These are phyloP conservation scores for Cantharis flavilabris DNA, from an alignment of 2,888 invertebrate species.

Conservation along the genomic window DNA sequence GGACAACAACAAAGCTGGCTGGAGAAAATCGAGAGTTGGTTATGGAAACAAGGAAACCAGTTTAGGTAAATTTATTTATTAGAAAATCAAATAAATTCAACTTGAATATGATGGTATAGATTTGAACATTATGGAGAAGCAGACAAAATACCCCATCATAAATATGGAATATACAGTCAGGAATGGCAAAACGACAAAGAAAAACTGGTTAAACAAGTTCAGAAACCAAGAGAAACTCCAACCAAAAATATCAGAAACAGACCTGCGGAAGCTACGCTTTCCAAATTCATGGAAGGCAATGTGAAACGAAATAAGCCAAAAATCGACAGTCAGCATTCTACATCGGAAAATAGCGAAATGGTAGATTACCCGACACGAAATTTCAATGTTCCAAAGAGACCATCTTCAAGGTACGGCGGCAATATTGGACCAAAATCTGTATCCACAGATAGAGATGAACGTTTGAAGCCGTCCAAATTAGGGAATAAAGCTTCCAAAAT, in stretches of 20 bases:
- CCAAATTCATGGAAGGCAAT: background rate
- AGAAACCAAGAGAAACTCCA: background rate
- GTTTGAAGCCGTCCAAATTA: background rate
- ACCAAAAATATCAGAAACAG: background rate
- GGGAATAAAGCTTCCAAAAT: background rate
- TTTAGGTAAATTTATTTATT: constrained; percentile 56
- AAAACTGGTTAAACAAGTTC: constrained; percentile 22
- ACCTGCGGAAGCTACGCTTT: background rate
- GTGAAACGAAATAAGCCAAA: background rate
- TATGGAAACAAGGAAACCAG: constrained; percentile 61
- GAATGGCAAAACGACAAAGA: constrained; percentile 46
- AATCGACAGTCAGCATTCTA: background rate
- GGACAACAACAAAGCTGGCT: constrained; percentile 84
- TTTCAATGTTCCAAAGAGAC: background rate
- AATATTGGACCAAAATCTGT: background rate
- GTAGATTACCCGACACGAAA: background rate
- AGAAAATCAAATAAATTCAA: no score
- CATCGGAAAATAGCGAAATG: background rate
- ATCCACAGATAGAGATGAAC: background rate
- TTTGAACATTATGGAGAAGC: constrained; percentile 53
- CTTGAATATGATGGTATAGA: constrained; percentile 33
- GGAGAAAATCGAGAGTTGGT: constrained; percentile 54
- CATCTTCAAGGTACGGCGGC: background rate
- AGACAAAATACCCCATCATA: constrained; percentile 55
- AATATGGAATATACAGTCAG: constrained; percentile 58